A percentile compares a stretch with the other conserved stretches of the same genome.
Evolutionary conservation across 2,113 vertebrate species (phyloP).

Genomic region (Lagopus leucura): DNA sequence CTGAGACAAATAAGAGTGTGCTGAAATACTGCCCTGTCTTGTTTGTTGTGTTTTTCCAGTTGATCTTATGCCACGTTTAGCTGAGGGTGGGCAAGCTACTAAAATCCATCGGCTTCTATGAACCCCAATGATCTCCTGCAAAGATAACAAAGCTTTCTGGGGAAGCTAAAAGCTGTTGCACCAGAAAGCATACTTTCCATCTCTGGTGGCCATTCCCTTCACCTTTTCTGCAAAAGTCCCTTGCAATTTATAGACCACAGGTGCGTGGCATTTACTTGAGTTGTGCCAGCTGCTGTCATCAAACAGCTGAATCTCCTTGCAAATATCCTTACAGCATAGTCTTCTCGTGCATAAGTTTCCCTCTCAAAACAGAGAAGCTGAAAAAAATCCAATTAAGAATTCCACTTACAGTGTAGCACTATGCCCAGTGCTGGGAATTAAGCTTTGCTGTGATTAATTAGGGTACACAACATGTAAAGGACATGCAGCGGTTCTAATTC

Average conservation of each 20-base stretch:
- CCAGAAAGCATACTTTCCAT: neutral
- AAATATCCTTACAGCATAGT: neutral
- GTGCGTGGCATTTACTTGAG: neutral
- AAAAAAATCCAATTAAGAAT: neutral
- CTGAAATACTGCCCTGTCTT: neutral
- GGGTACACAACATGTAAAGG: fast-evolving
- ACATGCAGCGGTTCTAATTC: neutral
- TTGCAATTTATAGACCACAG: neutral
- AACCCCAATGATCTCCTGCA: neutral
- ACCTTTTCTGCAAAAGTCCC: neutral
- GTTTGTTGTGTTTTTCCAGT: neutral
- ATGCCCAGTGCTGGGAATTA: neutral
- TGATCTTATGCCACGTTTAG: neutral
- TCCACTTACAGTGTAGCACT: neutral
- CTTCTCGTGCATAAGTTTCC: neutral
- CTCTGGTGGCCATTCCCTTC: neutral
- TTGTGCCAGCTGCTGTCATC: neutral
- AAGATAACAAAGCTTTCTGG: neutral
- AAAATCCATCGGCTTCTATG: no score
- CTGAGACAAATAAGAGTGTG: neutral
- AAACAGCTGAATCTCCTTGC: neutral
- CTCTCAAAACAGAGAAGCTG: neutral
- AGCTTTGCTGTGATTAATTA: neutral
- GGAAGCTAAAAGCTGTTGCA: neutral
- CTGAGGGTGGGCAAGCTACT: neutral